These are phyloP conservation scores for Pterocles orientalis DNA, from an alignment of 2,113 vertebrate genomes.

Conservation along the genomic window DNA sequence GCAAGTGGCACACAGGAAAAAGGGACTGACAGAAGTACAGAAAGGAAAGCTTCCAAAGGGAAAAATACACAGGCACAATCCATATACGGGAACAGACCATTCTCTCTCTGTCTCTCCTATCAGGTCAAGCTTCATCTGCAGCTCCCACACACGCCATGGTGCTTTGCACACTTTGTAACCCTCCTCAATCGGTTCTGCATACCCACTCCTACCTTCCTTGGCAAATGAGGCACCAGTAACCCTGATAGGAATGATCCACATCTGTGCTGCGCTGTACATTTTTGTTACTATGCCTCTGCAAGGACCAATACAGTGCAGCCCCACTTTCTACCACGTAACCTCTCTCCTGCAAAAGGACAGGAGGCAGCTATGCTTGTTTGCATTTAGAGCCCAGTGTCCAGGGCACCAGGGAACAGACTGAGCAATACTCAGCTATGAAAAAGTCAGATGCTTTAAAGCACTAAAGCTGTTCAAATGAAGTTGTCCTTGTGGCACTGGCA, in stretches of 20 bases:
- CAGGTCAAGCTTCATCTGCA: not conserved
- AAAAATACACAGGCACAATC: not conserved
- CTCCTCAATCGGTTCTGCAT: not conserved
- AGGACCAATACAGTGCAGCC: not conserved
- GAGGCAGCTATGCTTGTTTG: not conserved
- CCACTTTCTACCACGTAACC: not conserved
- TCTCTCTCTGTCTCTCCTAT: not conserved
- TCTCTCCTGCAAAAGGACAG: not conserved
- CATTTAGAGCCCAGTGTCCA: not conserved
- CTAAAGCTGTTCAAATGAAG: conserved; percentile 51
- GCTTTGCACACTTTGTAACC: not conserved
- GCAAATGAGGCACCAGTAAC: not conserved
- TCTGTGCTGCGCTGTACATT: not conserved
- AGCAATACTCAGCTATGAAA: not conserved
- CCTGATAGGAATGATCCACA: not conserved
- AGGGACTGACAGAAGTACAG: conserved; percentile 31
- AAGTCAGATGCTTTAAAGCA: not conserved
- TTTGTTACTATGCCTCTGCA: not conserved
- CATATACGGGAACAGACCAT: not conserved
- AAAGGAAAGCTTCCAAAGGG: not conserved
- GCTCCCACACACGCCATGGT: not conserved
- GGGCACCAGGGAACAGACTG: not conserved
- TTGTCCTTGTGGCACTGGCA: not conserved
- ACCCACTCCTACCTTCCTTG: not conserved
- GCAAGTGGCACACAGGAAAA: not conserved